Evolutionary conservation across 2,888 invertebrate species (phyloP).

Genomic region (Horisme vitalbata): DNA sequence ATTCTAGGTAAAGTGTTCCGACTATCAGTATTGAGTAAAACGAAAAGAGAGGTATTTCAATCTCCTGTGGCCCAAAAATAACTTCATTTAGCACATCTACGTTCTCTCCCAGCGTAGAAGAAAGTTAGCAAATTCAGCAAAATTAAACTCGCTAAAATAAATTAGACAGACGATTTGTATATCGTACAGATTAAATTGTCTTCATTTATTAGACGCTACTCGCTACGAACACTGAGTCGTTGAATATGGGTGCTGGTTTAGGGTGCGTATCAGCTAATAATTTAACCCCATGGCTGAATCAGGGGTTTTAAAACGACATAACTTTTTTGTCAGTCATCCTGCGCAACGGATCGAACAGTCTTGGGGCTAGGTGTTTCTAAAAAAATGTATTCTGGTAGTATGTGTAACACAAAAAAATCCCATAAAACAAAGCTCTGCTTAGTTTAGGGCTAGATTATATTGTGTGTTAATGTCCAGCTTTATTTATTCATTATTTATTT

Average conservation of each 20-base stretch:
- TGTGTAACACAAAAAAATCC: too few relatives aligned
- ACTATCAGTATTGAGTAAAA: too few relatives aligned
- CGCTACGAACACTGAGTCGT: slow-evolving; percentile 27
- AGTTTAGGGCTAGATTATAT: too few relatives aligned
- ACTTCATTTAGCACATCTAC: slow-evolving; percentile 29
- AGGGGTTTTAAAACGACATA: neutral
- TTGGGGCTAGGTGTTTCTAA: too few relatives aligned
- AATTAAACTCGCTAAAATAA: slow-evolving; percentile 61
- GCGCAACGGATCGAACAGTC: too few relatives aligned
- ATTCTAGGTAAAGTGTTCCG: too few relatives aligned
- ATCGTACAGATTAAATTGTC: slow-evolving; percentile 64
- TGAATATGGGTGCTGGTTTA: slow-evolving; percentile 37
- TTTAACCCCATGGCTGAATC: neutral
- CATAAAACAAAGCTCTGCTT: too few relatives aligned
- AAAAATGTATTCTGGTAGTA: too few relatives aligned
- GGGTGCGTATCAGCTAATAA: slow-evolving; percentile 35
- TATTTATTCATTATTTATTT: too few relatives aligned
- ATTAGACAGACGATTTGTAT: slow-evolving; percentile 67
- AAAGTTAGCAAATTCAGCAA: slow-evolving; percentile 50
- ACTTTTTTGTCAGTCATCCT: too few relatives aligned
- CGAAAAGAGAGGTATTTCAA: too few relatives aligned
- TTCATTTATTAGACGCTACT: slow-evolving; percentile 58
- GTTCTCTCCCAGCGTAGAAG: slow-evolving; percentile 34
- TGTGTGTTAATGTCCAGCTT: too few relatives aligned
- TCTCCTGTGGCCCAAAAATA: neutral